These are phyloP conservation scores for Rhynchotus rufescens DNA, from an alignment of 2,797 vertebrate genomes.

Conservation along the genomic window DNA sequence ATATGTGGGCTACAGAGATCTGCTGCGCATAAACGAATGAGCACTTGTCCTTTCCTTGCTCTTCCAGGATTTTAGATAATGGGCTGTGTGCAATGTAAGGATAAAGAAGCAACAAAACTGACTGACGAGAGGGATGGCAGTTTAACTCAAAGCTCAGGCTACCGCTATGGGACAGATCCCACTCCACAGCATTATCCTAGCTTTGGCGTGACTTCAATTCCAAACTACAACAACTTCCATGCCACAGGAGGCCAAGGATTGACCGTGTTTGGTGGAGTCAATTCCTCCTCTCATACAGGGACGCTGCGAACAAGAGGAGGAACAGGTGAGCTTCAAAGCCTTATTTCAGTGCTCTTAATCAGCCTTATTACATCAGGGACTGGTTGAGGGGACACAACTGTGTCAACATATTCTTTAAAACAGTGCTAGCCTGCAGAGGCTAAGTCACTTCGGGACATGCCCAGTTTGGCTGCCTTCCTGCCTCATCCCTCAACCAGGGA, in stretches of 20 bases:
- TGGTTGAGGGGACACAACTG: not conserved
- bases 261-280: conserved; percentile 93
- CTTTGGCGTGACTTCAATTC: conserved; percentile 92
- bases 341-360: not conserved
- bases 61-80: conserved; percentile 93
- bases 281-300: conserved; percentile 91
- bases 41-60: not conserved
- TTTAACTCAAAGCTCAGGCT: conserved; percentile 91
- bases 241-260: conserved; percentile 88
- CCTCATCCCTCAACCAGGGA: not conserved
- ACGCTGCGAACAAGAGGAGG: conserved; percentile 91
- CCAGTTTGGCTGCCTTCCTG: not conserved
- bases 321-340: conserved; percentile 83
- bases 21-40: not conserved
- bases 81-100: conserved; percentile 99
- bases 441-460: not conserved
- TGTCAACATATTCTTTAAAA: not conserved
- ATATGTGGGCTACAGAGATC: not conserved
- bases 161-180: conserved; percentile 92
- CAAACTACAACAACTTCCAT: conserved; percentile 97
- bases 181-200: conserved; percentile 91
- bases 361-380: not conserved
- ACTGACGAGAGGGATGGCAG: conserved; percentile 90
- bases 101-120: conserved; percentile 96
- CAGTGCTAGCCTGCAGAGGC: not conserved